phyloP scores from a whole-genome alignment of 2,797 vertebrate genomes.

The Sus cebifrons region DNA sequence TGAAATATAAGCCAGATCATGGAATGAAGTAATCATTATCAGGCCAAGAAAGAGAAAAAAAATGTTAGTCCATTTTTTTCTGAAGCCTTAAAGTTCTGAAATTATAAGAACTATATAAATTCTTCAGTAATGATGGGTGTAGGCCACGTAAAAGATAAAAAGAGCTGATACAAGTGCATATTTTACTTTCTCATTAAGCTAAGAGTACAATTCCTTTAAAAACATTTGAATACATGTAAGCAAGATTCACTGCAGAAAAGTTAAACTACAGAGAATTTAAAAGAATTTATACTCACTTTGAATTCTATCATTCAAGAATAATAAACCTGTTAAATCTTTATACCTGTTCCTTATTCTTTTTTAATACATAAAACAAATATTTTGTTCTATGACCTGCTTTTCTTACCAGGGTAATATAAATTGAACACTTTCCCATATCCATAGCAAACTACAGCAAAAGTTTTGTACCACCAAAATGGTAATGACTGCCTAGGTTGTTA shows the following conservation, averaged over 20 bases:
- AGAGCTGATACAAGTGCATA: background rate
- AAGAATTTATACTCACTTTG: background rate
- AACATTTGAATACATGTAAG: slow-evolving; percentile 10
- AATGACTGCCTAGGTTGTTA: background rate
- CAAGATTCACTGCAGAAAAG: background rate
- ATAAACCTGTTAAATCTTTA: background rate
- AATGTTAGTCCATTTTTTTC: too few relatives aligned
- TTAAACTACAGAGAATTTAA: background rate
- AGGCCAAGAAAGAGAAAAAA: background rate
- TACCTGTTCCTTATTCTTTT: background rate
- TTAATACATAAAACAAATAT: background rate
- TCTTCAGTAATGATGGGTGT: background rate
- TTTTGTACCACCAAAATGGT: background rate
- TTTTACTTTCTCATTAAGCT: background rate
- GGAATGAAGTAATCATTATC: slow-evolving; percentile 64
- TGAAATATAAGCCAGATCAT: slow-evolving; percentile 75
- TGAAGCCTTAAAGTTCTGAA: background rate
- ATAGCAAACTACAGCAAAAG: background rate
- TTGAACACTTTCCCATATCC: background rate
- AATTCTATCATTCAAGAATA: slow-evolving; percentile 4
- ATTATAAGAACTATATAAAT: slow-evolving; percentile 7
- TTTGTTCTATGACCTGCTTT: background rate
- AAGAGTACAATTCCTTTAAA: background rate
- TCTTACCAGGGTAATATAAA: background rate
- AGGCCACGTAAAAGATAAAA: background rate